Evolutionary conservation across 2,888 invertebrate species (phyloP).

Genomic region (Tigriopus californicus): DNA sequence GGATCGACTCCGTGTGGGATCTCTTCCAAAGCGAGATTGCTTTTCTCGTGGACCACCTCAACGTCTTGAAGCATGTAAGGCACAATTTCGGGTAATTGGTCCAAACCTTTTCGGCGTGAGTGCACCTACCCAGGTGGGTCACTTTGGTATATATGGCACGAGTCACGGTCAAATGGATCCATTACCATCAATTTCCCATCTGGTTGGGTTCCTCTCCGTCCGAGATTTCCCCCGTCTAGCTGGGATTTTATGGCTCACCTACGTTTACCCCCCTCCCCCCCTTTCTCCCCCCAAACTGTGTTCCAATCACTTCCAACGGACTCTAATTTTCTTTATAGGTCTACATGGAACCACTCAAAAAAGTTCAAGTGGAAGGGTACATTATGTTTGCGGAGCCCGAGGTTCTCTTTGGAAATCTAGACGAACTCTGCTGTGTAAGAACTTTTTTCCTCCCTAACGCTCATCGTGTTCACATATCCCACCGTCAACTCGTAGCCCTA

Average conservation of each 20-base stretch:
- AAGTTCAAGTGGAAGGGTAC: slow-evolving; percentile 42
- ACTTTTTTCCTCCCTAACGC: neutral
- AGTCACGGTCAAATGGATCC: too few relatives aligned
- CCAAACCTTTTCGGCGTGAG: too few relatives aligned
- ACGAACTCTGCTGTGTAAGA: slow-evolving; percentile 39
- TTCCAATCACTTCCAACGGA: neutral
- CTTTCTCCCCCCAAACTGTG: neutral
- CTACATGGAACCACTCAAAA: slow-evolving; percentile 42
- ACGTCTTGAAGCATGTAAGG: slow-evolving; percentile 40
- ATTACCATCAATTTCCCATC: too few relatives aligned
- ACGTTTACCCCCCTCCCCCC: too few relatives aligned
- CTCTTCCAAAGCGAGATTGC: slow-evolving; percentile 40
- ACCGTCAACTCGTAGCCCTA: too few relatives aligned
- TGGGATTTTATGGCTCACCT: too few relatives aligned
- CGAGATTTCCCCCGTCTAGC: too few relatives aligned
- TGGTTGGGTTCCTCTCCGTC: too few relatives aligned
- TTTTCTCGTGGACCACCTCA: slow-evolving; percentile 40
- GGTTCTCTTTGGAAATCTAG: slow-evolving; percentile 40
- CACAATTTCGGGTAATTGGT: too few relatives aligned
- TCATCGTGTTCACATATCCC: too few relatives aligned
- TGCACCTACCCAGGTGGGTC: too few relatives aligned
- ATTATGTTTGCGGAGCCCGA: slow-evolving; percentile 42
- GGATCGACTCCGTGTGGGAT: slow-evolving; percentile 40
- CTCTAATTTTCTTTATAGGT: slow-evolving; percentile 28
- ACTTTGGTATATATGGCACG: too few relatives aligned